Base-by-base conservation (phyloP, 2,113 vertebrate species). In the Prunella fulvescens region DNA sequence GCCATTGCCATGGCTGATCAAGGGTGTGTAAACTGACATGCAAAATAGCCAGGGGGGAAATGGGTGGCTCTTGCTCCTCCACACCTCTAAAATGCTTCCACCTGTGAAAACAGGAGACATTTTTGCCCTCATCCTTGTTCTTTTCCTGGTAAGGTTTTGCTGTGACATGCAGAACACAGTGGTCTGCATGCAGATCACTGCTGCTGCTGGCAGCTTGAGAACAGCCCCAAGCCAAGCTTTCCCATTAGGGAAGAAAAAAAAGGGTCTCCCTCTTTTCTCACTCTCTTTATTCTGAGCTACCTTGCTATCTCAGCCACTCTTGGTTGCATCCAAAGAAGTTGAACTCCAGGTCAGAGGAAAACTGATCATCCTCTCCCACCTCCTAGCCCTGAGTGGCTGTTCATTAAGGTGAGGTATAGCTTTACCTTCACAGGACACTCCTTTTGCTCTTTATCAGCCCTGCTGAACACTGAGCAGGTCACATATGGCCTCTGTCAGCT, bases 401-500 rank as follows among this genome's bases (percentile, higher is more conserved):
- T 97, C 93, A 94, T 96, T 97, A 97, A 96, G 97, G 96, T 95
- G 88, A 95, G 95, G 88, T 97, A 94, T 96, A 96, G 90, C 88
- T 96, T 97, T 95, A 97, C 95, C 96, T 97, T 96, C 86, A 90
- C 2, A 9, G 94, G 93, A 97, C 92, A 56, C 92, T 94, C 95
- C 94, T 97, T 92, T 96, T 71, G 81, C 96, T 95, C 90, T 95
- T 92, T 95, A 92, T 95, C 90, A 94, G 93, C 90, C 94, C 90
- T 1, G 12, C 62, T 71, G 81, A 94, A 96, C 12, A 28, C 90
- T 95, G 90, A 92, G 84, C 94, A 93, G 95, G 92, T 96, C 96
- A 97, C 97, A 97, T 96, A 95, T 97, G 96, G 95, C 90, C 95
- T 95, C 79, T 96, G 92, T 96, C 97, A 97, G 94, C 93, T 96